Conservation (phyloP, 2,888 invertebrate genomes). For the Cheiracanthium punctorium region DNA sequence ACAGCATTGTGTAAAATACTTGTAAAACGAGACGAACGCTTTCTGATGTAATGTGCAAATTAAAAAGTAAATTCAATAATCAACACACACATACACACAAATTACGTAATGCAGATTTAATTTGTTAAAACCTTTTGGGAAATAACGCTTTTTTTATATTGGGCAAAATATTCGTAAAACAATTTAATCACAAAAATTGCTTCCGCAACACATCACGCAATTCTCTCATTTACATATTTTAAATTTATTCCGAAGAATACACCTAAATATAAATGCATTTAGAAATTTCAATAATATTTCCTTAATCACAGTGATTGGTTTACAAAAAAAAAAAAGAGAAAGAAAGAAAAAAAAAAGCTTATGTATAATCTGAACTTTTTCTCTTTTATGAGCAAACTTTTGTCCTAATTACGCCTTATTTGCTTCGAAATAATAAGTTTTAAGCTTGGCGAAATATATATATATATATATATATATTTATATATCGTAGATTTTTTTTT, state of each 20-base stretch:
- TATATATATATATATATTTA: too few species aligned
- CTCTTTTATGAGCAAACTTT: background rate
- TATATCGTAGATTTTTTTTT: too few species aligned
- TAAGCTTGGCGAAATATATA: background rate
- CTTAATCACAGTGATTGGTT: background rate
- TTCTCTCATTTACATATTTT: background rate
- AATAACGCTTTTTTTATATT: too few species aligned
- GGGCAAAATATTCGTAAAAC: too few species aligned
- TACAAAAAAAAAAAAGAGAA: background rate
- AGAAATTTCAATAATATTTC: background rate
- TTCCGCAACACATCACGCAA: background rate
- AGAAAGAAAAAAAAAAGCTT: background rate
- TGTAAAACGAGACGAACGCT: too few species aligned
- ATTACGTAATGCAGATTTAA: too few species aligned
- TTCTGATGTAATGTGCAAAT: too few species aligned
- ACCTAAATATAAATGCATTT: background rate
- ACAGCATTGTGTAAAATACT: too few species aligned
- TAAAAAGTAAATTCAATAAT: too few species aligned
- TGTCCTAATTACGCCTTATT: background rate
- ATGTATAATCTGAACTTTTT: background rate
- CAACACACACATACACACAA: too few species aligned
- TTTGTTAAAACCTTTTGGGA: too few species aligned
- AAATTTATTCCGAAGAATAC: background rate
- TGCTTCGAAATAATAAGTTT: constrained; percentile 13
- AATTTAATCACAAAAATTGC: background rate